Conservation (phyloP, 2,888 invertebrate genomes). For the Amphipyra tragopoginis region DNA sequence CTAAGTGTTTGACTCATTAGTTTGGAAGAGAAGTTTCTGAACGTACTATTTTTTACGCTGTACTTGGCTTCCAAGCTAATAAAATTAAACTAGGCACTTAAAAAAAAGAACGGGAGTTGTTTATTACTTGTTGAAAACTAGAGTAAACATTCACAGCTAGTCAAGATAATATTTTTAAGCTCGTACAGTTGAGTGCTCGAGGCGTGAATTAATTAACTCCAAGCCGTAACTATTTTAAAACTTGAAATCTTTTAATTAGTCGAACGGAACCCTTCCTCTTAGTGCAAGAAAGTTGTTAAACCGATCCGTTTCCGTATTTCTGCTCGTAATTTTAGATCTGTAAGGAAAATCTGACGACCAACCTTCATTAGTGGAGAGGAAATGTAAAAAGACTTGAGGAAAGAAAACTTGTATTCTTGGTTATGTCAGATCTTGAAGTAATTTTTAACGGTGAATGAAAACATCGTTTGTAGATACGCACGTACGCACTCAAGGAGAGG, state of each 20-base stretch:
- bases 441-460: too few relatives aligned
- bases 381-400: background rate
- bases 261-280: constrained; percentile 34
- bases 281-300: constrained; percentile 45
- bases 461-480: too few relatives aligned
- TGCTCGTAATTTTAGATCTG: constrained; percentile 28
- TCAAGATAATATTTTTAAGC: constrained; percentile 55
- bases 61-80: constrained; percentile 6
- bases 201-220: constrained; percentile 56
- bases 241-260: constrained; percentile 60
- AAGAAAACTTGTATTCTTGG: background rate
- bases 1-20: too few relatives aligned
- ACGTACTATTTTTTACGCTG: too few relatives aligned
- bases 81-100: background rate
- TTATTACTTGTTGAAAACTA: constrained; percentile 44
- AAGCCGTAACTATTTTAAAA: constrained; percentile 57
- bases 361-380: too few relatives aligned
- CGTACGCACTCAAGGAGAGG: too few relatives aligned
- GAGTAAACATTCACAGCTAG: constrained; percentile 51
- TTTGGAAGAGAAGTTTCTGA: too few relatives aligned
- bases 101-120: constrained; percentile 22
- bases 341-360: background rate
- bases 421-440: too few relatives aligned
- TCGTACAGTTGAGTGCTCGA: constrained; percentile 50
- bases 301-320: constrained; percentile 42